Percentiles rank a stretch among this genome's conserved stretches.
phyloP scores from a whole-genome alignment of 2,113 vertebrate species.

The Crotalus horridus region DNA sequence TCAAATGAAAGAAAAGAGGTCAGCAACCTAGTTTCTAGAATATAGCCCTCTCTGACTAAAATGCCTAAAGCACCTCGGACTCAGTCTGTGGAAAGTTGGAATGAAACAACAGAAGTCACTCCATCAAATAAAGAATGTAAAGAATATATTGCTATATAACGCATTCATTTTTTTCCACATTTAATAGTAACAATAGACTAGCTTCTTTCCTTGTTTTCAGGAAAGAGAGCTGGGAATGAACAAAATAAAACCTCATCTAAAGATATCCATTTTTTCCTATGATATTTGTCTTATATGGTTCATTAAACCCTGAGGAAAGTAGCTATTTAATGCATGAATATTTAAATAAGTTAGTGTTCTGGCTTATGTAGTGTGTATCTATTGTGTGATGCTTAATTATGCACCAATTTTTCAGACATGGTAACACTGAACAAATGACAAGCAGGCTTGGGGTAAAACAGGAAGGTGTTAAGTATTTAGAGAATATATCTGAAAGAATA shows the following conservation, averaged over 20 bases:
- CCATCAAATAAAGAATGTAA: constrained; percentile 61
- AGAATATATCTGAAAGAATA: background rate
- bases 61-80: constrained; percentile 69
- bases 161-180: constrained; percentile 46
- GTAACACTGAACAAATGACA: constrained; percentile 2
- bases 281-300: constrained; percentile 31
- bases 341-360: constrained; percentile 25
- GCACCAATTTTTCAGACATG: constrained; percentile 16
- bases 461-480: background rate
- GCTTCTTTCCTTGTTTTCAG: constrained; percentile 20
- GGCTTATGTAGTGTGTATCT: constrained; percentile 8
- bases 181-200: constrained; percentile 58
- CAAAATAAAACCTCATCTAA: constrained; percentile 31
- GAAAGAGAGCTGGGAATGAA: constrained; percentile 8
- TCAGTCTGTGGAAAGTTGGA: constrained; percentile 63
- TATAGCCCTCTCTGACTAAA: constrained; percentile 69
- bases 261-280: constrained; percentile 45
- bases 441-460: constrained; percentile 2
- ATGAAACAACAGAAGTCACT: constrained; percentile 60
- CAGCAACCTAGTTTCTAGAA: constrained; percentile 69
- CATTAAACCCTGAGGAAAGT: constrained; percentile 43
- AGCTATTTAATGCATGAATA: constrained; percentile 19
- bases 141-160: constrained; percentile 47
- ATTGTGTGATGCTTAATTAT: constrained; percentile 29
- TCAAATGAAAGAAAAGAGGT: constrained; percentile 64